Percentiles rank a stretch among this genome's conserved stretches.
These are phyloP conservation scores for Carduelis carduelis DNA, from an alignment of 2,797 vertebrate species.

Conservation along the genomic window DNA sequence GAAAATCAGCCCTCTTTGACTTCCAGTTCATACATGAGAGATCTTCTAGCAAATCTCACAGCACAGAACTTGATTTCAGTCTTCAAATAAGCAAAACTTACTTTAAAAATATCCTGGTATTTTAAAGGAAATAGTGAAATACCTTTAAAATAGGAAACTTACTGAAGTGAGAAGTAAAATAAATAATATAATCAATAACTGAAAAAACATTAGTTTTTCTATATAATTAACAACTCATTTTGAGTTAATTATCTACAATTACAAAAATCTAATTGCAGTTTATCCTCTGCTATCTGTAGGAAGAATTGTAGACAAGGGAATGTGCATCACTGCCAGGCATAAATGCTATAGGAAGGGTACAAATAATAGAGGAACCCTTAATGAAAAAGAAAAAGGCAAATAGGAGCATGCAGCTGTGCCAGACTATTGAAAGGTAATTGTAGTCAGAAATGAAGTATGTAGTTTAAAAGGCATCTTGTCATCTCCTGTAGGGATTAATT, in stretches of 20 bases:
- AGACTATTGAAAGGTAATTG: slow-evolving; percentile 67
- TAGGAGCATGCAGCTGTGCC: slow-evolving; percentile 61
- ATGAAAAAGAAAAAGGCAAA: slow-evolving; percentile 56
- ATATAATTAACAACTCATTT: slow-evolving; percentile 79
- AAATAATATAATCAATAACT: slow-evolving; percentile 74
- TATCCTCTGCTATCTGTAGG: slow-evolving; percentile 75
- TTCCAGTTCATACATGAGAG: slow-evolving; percentile 15
- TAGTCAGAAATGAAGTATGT: slow-evolving; percentile 63
- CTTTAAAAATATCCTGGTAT: slow-evolving; percentile 39
- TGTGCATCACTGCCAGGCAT: slow-evolving; percentile 51
- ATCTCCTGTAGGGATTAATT: slow-evolving; percentile 58
- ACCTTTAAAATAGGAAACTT: slow-evolving; percentile 68
- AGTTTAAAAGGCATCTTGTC: slow-evolving; percentile 59
- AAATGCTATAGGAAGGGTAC: slow-evolving; percentile 65
- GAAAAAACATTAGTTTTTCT: slow-evolving; percentile 69
- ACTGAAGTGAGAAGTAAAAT: slow-evolving; percentile 70
- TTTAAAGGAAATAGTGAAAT: slow-evolving; percentile 50
- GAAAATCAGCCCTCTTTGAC: slow-evolving; percentile 41
- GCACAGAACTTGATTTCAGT: slow-evolving; percentile 61
- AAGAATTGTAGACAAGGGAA: slow-evolving; percentile 70
- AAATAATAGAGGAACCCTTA: slow-evolving; percentile 62
- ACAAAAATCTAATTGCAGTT: slow-evolving; percentile 79
- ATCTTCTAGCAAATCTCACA: slow-evolving; percentile 36
- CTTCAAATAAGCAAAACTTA: slow-evolving; percentile 51
- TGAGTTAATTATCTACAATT: slow-evolving; percentile 80